These are phyloP conservation scores for Aurelia sp. DNA, from an alignment of 30 jellyfish, hydroid and myxozoan genomes.

Conservation along the genomic window DNA sequence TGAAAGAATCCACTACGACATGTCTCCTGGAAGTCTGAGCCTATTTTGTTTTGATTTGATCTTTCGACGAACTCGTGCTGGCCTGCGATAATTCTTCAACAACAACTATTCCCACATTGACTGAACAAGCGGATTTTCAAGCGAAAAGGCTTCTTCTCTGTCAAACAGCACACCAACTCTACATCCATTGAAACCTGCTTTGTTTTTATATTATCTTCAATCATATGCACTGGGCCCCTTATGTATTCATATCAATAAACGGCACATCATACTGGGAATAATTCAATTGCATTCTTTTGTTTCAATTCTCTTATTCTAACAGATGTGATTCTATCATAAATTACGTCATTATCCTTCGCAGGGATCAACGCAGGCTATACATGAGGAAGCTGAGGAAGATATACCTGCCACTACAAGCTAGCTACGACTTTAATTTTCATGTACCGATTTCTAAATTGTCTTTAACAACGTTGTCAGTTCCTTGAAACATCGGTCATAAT, in stretches of 20 bases:
- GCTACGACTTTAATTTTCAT: too few relatives aligned
- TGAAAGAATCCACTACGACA: too few relatives aligned
- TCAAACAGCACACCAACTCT: background rate
- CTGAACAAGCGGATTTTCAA: slow-evolving; percentile 5
- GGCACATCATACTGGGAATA: slow-evolving; percentile 35
- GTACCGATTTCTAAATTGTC: too few relatives aligned
- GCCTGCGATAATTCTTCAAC: slow-evolving; percentile 3
- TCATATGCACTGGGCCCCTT: background rate
- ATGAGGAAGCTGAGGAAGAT: too few relatives aligned
- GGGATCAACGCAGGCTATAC: too few relatives aligned
- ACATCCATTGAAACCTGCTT: background rate
- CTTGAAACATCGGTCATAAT: too few relatives aligned
- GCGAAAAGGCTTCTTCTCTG: slow-evolving; percentile 11
- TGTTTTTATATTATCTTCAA: slow-evolving; percentile 4
- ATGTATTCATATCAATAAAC: slow-evolving; percentile 3
- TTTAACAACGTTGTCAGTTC: too few relatives aligned
- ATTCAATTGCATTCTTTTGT: background rate
- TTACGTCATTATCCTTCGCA: too few relatives aligned
- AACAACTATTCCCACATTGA: slow-evolving; percentile 1
- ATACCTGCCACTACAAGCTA: too few relatives aligned
- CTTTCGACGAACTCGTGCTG: slow-evolving; percentile 18
- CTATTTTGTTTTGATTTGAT: background rate
- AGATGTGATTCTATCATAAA: slow-evolving; percentile 1
- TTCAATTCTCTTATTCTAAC: background rate
- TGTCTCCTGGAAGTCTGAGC: slow-evolving; percentile 11